A percentile compares a stretch with the other conserved stretches of the same genome.
Evolutionary conservation across 2,797 vertebrate genomes (phyloP).

Genomic region (Lagodon rhomboides): DNA sequence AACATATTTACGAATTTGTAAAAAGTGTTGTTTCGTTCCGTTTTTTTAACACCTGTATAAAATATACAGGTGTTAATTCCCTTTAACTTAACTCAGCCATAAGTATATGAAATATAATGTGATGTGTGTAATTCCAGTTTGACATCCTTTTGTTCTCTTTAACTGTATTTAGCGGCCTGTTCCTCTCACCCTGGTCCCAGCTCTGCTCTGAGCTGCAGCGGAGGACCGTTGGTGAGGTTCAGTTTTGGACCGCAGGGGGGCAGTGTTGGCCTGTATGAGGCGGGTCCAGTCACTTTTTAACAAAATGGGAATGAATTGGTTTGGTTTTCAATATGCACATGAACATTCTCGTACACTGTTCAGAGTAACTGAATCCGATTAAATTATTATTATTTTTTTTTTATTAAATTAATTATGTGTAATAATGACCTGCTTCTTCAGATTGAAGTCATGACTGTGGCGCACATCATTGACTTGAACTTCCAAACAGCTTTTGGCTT

Average conservation of each 20-base stretch:
- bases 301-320: not conserved
- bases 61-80: no score
- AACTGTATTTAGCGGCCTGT: no score
- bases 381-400: no score
- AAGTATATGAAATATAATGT: not conserved
- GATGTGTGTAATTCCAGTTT: not conserved
- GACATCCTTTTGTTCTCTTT: not conserved
- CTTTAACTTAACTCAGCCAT: no score
- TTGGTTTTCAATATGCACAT: not conserved
- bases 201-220: not conserved
- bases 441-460: not conserved
- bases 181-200: no score
- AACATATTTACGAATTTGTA: no score
- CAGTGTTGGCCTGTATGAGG: slow-evolving; percentile 14
- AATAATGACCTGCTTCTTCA: not conserved
- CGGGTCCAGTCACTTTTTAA: not conserved
- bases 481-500: not conserved
- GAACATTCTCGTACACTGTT: not conserved
- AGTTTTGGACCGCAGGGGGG: slow-evolving; percentile 37
- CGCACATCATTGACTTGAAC: no score
- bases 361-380: not conserved
- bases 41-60: no score
- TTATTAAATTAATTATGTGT: no score
- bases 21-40: no score
- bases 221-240: not conserved